phyloP scores from a whole-genome alignment of 2,113 vertebrate species.

The Meleagris gallopavo region DNA sequence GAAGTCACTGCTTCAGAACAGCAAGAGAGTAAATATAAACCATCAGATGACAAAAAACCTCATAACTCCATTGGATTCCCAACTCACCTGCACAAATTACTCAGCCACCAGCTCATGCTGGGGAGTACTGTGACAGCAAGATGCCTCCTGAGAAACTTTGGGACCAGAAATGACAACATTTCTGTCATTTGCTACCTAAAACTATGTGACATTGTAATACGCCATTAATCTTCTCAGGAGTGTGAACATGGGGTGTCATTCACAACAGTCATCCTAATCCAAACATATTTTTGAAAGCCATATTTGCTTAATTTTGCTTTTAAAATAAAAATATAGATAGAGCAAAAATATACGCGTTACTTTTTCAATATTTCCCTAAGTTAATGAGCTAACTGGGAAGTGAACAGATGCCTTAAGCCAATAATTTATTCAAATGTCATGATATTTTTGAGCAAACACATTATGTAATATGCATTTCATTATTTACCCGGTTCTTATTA shows the following conservation, averaged over 20 bases:
- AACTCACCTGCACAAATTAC: constrained; percentile 2
- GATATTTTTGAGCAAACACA: constrained; percentile 69
- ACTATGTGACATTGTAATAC: neutral
- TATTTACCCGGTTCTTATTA: constrained; percentile 55
- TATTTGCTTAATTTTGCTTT: constrained; percentile 54
- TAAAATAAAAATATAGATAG: constrained; percentile 50
- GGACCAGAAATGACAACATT: neutral
- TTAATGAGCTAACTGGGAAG: constrained; percentile 64
- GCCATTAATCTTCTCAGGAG: constrained; percentile 39
- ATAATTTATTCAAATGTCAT: constrained; percentile 67
- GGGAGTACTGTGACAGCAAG: neutral
- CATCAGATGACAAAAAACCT: neutral
- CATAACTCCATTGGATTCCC: neutral
- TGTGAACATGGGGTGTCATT: neutral
- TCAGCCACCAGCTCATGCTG: neutral
- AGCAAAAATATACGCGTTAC: constrained; percentile 37
- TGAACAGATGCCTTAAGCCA: constrained; percentile 68
- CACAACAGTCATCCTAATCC: neutral
- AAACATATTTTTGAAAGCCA: constrained; percentile 41
- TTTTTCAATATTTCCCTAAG: constrained; percentile 61
- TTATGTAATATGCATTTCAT: constrained; percentile 57
- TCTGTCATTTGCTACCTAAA: neutral
- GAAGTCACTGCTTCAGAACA: neutral
- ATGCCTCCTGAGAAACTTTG: neutral
- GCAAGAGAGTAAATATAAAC: neutral